Evolutionary conservation across 1,140 invertebrate species (phyloP).

Genomic region (Pseudomyrmex cubaensis): DNA sequence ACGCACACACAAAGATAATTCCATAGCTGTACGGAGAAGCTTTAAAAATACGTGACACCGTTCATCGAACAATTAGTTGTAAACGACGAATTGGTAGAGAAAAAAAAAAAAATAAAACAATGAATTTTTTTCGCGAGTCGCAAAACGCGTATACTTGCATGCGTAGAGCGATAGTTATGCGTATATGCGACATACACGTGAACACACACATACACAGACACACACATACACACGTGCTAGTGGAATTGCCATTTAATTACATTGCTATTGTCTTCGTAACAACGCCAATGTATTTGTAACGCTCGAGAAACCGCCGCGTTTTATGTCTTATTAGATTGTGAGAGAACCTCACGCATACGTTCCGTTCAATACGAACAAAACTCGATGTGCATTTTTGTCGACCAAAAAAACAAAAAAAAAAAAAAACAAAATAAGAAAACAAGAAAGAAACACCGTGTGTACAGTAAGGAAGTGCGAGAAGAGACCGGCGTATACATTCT

Average conservation of each 20-base stretch:
- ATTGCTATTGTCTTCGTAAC: slow-evolving; percentile 54
- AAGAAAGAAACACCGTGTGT: slow-evolving; percentile 5
- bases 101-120: neutral
- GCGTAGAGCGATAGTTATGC: slow-evolving; percentile 21
- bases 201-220: no score
- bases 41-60: slow-evolving; percentile 12
- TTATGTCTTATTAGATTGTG: slow-evolving; percentile 13
- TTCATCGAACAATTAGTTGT: slow-evolving; percentile 20
- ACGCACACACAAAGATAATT: slow-evolving; percentile 40
- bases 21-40: neutral
- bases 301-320: neutral
- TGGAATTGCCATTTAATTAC: slow-evolving; percentile 61
- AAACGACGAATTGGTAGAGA: neutral
- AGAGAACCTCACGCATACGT: neutral
- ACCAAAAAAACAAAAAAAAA: no score
- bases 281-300: slow-evolving; percentile 61
- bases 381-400: neutral
- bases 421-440: no score
- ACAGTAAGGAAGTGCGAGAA: neutral
- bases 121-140: neutral
- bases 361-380: neutral
- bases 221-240: no score
- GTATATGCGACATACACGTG: neutral
- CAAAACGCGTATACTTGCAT: slow-evolving; percentile 11
- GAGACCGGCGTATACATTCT: slow-evolving; percentile 31